phyloP scores from a whole-genome alignment of 2,888 invertebrate genomes.

The Rhaphigaster nebulosa region DNA sequence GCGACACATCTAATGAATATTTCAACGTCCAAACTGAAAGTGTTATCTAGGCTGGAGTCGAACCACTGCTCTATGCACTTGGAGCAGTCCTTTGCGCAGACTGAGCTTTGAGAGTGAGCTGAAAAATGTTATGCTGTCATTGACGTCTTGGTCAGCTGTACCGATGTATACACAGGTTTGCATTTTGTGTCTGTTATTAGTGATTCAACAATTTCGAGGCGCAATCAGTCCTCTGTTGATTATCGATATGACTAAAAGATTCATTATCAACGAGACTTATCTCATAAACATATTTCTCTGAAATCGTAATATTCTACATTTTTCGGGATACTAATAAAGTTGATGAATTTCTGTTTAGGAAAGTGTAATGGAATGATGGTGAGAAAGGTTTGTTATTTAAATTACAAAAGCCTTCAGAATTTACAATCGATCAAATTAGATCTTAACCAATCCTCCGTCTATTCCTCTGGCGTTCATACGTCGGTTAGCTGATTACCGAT shows the following conservation, averaged over 20 bases:
- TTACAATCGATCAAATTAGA: too few relatives aligned
- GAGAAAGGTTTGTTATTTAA: too few relatives aligned
- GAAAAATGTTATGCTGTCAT: conserved; percentile 26
- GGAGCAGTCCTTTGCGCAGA: background rate
- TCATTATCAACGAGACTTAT: background rate
- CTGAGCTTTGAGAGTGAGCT: background rate
- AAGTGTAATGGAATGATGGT: background rate
- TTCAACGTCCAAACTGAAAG: background rate
- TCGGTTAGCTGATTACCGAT: too few relatives aligned
- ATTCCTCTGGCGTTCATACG: too few relatives aligned
- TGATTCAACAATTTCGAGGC: conserved; percentile 17
- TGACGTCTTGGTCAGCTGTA: conserved; percentile 22
- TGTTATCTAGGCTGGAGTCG: background rate
- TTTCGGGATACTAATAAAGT: background rate
- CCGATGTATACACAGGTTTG: conserved; percentile 20
- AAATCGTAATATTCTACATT: background rate
- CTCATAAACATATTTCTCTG: background rate
- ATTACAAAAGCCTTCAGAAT: too few relatives aligned
- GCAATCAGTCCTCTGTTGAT: background rate
- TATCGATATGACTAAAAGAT: background rate
- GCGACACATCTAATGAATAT: background rate
- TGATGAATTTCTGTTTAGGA: background rate
- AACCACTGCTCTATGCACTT: background rate
- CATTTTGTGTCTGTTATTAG: conserved; percentile 23
- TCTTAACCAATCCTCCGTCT: too few relatives aligned